Evolutionary conservation across 2,113 vertebrate genomes (phyloP).

Genomic region (Pteropus alecto): DNA sequence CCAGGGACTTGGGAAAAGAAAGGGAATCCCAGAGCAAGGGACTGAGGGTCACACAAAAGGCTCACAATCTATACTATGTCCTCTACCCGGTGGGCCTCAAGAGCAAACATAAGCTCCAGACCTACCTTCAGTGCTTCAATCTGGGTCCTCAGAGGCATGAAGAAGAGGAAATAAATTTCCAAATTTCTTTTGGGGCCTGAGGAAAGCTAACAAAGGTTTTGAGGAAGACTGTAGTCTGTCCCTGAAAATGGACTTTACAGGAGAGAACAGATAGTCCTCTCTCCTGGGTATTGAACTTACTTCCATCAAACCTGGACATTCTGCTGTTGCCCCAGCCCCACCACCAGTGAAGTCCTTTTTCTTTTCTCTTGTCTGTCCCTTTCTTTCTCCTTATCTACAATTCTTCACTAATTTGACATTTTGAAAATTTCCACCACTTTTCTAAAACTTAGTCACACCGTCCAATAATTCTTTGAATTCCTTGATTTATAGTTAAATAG

Average conservation of each 20-base stretch:
- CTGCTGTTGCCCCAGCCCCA: rapidly evolving
- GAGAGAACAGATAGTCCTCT: neutral
- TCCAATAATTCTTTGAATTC: neutral
- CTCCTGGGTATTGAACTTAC: neutral
- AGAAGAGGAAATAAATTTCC: neutral
- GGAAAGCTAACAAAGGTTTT: neutral
- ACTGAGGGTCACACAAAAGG: neutral
- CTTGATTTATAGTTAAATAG: constrained; percentile 7
- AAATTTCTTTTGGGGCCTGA: neutral
- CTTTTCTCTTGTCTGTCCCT: neutral
- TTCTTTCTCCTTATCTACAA: neutral
- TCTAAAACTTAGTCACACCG: neutral
- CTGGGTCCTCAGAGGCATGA: neutral
- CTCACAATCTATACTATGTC: neutral
- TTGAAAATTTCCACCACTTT: neutral
- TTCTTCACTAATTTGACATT: constrained; percentile 4
- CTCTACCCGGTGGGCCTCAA: neutral
- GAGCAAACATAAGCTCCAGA: neutral
- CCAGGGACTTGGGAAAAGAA: neutral
- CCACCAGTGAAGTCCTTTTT: neutral
- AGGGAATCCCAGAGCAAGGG: neutral
- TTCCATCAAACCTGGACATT: neutral
- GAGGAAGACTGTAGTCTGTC: neutral
- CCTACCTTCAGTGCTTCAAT: neutral
- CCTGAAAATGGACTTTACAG: neutral